phyloP scores from a whole-genome alignment of 2,888 invertebrate species.

The Andrena bicolor region DNA sequence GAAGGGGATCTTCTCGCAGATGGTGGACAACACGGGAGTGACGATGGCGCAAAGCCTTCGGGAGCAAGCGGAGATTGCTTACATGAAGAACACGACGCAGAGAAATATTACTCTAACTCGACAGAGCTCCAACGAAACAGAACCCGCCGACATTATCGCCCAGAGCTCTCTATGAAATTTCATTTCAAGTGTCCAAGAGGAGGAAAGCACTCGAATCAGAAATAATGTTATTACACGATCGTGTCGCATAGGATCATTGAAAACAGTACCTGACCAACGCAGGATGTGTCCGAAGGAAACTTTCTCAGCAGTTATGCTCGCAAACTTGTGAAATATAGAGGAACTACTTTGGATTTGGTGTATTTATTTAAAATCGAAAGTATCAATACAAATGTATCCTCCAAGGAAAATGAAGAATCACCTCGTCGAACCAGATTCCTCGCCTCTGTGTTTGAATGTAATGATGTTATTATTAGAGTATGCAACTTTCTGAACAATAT shows the following conservation, averaged over 20 bases:
- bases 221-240: too few relatives aligned
- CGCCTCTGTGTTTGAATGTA: background rate
- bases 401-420: constrained; percentile 18
- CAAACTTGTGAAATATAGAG: background rate
- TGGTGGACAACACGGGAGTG: constrained; percentile 90
- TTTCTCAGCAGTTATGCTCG: background rate
- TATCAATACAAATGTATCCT: constrained; percentile 43
- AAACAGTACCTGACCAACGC: too few relatives aligned
- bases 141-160: background rate
- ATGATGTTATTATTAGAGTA: background rate
- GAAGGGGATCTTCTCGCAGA: constrained; percentile 88
- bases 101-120: background rate
- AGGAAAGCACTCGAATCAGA: too few relatives aligned
- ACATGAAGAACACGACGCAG: constrained; percentile 41
- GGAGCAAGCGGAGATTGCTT: constrained; percentile 83
- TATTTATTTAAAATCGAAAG: constrained; percentile 46
- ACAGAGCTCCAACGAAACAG: background rate
- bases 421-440: background rate
- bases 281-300: background rate
- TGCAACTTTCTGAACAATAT: background rate
- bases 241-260: too few relatives aligned
- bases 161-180: constrained; percentile 25
- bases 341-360: constrained; percentile 3
- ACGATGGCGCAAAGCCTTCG: constrained; percentile 86
- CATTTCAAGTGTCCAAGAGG: too few relatives aligned